Evolutionary conservation across 2,888 invertebrate species (phyloP).

Genomic region (Galeruca laticollis): DNA sequence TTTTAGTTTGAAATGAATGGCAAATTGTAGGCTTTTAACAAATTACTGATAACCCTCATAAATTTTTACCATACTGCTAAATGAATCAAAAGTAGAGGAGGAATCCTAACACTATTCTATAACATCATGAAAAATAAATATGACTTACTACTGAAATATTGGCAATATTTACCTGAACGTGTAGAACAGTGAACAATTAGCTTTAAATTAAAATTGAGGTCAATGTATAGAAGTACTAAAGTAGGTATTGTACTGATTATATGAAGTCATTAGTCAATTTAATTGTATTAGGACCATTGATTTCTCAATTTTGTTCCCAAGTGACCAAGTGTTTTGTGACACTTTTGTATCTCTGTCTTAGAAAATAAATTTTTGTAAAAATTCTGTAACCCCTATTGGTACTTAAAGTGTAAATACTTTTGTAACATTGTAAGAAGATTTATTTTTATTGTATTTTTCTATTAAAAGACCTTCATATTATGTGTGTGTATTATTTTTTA

Average conservation of each 20-base stretch:
- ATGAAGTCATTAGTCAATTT: conserved; percentile 15
- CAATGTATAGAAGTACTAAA: conserved; percentile 18
- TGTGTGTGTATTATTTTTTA: conserved; percentile 22
- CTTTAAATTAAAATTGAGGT: conserved; percentile 17
- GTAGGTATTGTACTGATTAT: conserved; percentile 10
- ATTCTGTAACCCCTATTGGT: conserved; percentile 47
- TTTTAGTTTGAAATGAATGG: too few species aligned
- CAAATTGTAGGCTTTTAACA: too few species aligned
- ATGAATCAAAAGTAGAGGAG: too few species aligned
- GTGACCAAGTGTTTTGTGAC: conserved; percentile 43
- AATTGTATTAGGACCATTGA: conserved; percentile 13
- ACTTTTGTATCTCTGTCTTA: conserved; percentile 39
- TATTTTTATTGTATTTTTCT: conserved; percentile 51
- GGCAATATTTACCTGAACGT: neutral
- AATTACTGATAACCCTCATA: too few species aligned
- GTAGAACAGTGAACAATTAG: conserved; percentile 8
- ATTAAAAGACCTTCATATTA: conserved; percentile 43
- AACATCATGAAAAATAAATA: neutral
- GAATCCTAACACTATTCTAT: too few species aligned
- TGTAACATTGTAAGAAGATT: conserved; percentile 44
- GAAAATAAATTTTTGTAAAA: conserved; percentile 35
- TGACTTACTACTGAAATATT: conserved; percentile 7
- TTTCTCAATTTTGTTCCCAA: conserved; percentile 38
- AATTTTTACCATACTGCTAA: too few species aligned
- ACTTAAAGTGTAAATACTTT: conserved; percentile 49